Evolutionary conservation across 2,797 vertebrate genomes (phyloP), one percentile per base, ranked within the genome.

Genomic region (Dromococcyx pavoninus): DNA sequence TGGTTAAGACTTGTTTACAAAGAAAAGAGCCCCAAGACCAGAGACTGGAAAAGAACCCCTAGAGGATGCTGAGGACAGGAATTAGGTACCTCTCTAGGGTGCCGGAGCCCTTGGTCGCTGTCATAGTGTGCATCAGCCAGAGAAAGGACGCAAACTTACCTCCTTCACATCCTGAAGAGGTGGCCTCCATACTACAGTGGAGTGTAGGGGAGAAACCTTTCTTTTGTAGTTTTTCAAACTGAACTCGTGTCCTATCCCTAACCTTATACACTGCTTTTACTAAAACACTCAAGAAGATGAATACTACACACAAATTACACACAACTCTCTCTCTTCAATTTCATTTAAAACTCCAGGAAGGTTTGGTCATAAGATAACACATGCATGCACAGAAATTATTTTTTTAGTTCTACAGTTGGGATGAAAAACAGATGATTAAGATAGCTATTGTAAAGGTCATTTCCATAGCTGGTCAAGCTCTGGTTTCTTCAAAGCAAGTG

Each of bases 351-450:
- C 25, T 77, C n/a, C 13, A n/a, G 21, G 24, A 84, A 66, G 15
- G 19, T 41, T 79, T 90, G 21, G 11, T 35, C 72, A 32, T 76
- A 69, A 76, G n/a, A 37, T 85, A 64, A 22, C 23, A 24, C 0
- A 1, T 3, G 2, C 19, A 76, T 13, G 44, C 10, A n/a, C 14
- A 14, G 3, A 32, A 44, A 5, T 7, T n/a, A 9, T 18, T 72
- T 58, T 73, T 87, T 46, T 46, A 5, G 23, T 56, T 69, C 21
- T 75, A 16, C 12, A 24, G 7, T 7, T 81, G n/a, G 9, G 21
- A 67, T 43, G 27, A 82, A 56, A 78, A 58, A 2, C 5, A 50
- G 54, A 37, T 48, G 6, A 4, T 71, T 46, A 44, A 37, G 43
- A 32, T 10, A 41, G 8, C 10, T 44, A 28, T 41, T 46, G 12